phyloP scores from a whole-genome alignment of 1,140 invertebrate species.

The Anoplolepis gracilipes region DNA sequence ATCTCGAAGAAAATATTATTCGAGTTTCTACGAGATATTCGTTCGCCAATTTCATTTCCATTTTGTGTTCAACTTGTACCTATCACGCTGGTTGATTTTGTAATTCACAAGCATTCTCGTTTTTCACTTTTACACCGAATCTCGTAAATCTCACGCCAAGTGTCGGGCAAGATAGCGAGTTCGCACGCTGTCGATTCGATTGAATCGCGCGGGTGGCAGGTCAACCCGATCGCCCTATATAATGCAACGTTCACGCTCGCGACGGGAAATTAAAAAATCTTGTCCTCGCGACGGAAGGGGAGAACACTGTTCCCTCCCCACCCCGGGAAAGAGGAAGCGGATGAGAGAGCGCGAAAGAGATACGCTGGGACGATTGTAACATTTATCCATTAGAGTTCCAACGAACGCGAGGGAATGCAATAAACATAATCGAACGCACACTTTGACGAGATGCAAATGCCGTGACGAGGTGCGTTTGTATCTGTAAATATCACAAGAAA shows the following conservation, averaged over 20 bases:
- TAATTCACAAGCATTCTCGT: slow-evolving; percentile 3
- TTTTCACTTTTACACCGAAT: slow-evolving; percentile 15
- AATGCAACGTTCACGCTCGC: slow-evolving; percentile 31
- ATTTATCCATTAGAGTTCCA: slow-evolving; percentile 76
- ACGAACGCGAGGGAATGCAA: slow-evolving; percentile 71
- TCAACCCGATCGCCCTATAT: slow-evolving; percentile 24
- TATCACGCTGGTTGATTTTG: neutral
- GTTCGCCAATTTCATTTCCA: slow-evolving; percentile 17
- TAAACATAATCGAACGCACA: slow-evolving; percentile 55
- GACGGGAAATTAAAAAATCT: slow-evolving; percentile 64
- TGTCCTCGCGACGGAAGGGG: slow-evolving; percentile 50
- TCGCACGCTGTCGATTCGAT: slow-evolving; percentile 61
- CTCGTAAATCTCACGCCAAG: neutral
- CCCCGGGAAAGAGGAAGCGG: slow-evolving; percentile 74
- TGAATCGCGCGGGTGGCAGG: slow-evolving; percentile 19
- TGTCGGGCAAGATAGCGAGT: slow-evolving; percentile 43
- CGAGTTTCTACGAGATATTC: neutral
- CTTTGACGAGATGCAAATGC: slow-evolving; percentile 12
- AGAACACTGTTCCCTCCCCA: slow-evolving; percentile 60
- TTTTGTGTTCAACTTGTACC: neutral
- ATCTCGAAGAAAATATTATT: neutral
- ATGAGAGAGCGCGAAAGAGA: slow-evolving; percentile 51
- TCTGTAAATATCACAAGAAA: neutral
- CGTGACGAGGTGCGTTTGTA: slow-evolving; percentile 7
- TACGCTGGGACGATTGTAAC: slow-evolving; percentile 80